A percentile compares a stretch with the other conserved stretches of the same genome.
Evolutionary conservation across 2,113 vertebrate genomes (phyloP).

Genomic region (Lophius piscatorius): DNA sequence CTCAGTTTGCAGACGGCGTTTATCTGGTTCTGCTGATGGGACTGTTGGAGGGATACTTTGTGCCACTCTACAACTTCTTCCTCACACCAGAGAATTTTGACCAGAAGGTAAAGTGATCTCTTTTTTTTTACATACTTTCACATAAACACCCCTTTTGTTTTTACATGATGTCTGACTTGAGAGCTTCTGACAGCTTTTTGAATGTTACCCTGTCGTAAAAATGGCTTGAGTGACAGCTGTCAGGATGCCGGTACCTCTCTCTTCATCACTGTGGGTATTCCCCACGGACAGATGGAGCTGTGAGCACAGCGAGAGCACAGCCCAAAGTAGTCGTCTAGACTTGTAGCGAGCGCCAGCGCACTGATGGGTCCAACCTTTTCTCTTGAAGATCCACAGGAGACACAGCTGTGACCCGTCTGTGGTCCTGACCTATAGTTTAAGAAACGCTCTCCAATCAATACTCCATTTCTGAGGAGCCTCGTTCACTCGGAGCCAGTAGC

Average conservation of each 20-base stretch:
- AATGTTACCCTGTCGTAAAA: too few relatives aligned
- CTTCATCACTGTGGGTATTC: too few relatives aligned
- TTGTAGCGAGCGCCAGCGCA: not conserved
- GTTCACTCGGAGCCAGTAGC: slow-evolving; percentile 38
- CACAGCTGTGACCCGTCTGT: not conserved
- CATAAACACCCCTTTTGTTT: too few relatives aligned
- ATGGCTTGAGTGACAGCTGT: too few relatives aligned
- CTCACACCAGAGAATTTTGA: slow-evolving; percentile 98
- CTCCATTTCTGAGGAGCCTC: slow-evolving; percentile 49
- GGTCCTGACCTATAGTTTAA: slow-evolving; percentile 34
- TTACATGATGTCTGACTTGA: too few relatives aligned
- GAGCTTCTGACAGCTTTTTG: too few relatives aligned
- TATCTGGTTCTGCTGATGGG: slow-evolving; percentile 98
- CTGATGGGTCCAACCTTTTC: not conserved
- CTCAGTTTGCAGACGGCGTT: slow-evolving; percentile 97
- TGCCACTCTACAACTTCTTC: slow-evolving; percentile 96
- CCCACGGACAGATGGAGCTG: too few relatives aligned
- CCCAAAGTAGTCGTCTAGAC: too few relatives aligned
- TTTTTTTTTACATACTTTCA: too few relatives aligned
- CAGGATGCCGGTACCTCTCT: too few relatives aligned
- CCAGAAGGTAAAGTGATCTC: slow-evolving; percentile 85
- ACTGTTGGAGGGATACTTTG: slow-evolving; percentile 95
- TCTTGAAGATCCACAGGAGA: not conserved
- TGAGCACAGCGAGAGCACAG: too few relatives aligned
- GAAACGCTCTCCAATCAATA: slow-evolving; percentile 34